Evolutionary conservation across 2,113 vertebrate genomes (phyloP), one percentile per base, ranked within the genome.

Genomic region (Cardinalis cardinalis): DNA sequence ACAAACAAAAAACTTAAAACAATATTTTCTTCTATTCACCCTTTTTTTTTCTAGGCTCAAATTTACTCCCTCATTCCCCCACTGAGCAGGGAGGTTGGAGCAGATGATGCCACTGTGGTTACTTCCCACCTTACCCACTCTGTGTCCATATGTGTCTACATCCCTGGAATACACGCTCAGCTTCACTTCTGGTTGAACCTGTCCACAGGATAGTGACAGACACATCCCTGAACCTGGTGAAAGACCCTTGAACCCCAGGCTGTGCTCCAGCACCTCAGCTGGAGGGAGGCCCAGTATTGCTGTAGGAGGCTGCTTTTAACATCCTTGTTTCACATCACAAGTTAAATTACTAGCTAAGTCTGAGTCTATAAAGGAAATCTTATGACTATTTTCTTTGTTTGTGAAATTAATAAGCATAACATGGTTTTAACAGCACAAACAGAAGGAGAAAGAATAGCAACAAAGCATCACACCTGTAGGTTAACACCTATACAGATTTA

Each of bases 201-300:
- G 7, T 6, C 38, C 9, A 29, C 9, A 23, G 10, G 17, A 76
- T 60, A 68, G 64, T 18, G 32, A 9, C 10, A 51, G 7, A 4
- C 1, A 1, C 2, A 3, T 18, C 7, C 25, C 25, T 14, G 10
- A 86, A 15, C 12, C 7, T 56, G 24, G 10, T 3, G 2, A 43
- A 59, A 76, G 9, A n/a, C 9, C 7, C 4, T 2, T 4, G 3
- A 1, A 52, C 7, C 18, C 6, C 19, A 53, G 38, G 9, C 32
- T 29, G 18, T 1, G 14, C 9, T 56, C 14, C 41, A 80, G 34
- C 16, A 73, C 6, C 34, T 16, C 3, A 5, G 5, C 11, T 49
- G 9, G 4, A 70, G 3, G 4, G 3, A 46, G 7, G 5, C 20
- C 14, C 36, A 74, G 43, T 84, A 32, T 16, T 65, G 4, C 14